These are phyloP conservation scores for Setipinna tenuifilis DNA, from an alignment of 2,797 vertebrate genomes.

Conservation along the genomic window DNA sequence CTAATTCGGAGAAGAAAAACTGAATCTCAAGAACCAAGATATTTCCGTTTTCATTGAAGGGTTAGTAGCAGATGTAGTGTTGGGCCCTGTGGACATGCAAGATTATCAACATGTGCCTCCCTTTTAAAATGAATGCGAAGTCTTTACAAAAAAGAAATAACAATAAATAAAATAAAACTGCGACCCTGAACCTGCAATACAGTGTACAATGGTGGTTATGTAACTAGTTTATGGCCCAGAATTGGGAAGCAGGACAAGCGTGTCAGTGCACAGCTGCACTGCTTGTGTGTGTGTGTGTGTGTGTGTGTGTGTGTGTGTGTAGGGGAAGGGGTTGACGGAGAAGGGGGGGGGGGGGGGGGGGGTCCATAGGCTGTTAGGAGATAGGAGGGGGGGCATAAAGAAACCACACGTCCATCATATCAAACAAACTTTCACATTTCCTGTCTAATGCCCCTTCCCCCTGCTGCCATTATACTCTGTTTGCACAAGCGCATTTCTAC, in stretches of 20 bases:
- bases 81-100: background rate
- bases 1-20: background rate
- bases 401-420: background rate
- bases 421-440: constrained; percentile 5
- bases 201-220: background rate
- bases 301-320: too few species aligned
- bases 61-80: background rate
- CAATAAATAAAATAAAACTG: background rate
- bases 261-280: background rate
- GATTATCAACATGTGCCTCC: background rate
- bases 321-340: too few species aligned
- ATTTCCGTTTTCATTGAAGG: background rate
- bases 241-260: background rate
- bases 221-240: background rate
- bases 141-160: background rate
- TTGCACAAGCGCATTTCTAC: background rate
- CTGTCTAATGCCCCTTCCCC: background rate
- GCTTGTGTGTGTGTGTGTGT: too few species aligned
- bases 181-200: background rate
- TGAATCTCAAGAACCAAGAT: background rate
- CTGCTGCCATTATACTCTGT: background rate
- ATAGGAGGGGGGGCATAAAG: background rate
- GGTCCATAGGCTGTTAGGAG: too few species aligned
- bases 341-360: background rate
- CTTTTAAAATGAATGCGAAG: background rate